phyloP scores from a whole-genome alignment of 2,797 vertebrate species.

The Threskiornis aethiopicus region DNA sequence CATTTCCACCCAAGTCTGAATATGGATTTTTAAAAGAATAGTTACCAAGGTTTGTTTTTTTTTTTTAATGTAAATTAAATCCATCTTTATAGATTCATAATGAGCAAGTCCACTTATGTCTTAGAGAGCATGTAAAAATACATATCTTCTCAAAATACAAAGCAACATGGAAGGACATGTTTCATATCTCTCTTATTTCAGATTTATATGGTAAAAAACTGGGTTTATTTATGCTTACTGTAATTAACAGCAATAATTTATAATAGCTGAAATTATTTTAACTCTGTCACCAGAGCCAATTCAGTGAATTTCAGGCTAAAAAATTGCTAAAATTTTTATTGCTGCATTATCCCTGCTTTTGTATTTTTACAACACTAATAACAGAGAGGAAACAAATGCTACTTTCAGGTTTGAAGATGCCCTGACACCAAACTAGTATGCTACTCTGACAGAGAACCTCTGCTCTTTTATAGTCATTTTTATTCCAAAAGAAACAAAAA shows the following conservation, averaged over 20 bases:
- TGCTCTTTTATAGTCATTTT: background rate
- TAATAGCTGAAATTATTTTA: background rate
- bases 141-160: background rate
- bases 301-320: background rate
- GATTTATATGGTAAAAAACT: background rate
- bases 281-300: background rate
- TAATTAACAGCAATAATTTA: background rate
- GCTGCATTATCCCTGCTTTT: background rate
- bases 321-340: background rate
- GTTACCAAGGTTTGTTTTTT: fast-evolving
- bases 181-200: background rate
- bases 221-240: background rate
- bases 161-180: background rate
- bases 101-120: background rate
- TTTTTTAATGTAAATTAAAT: background rate
- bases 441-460: background rate
- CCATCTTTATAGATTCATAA: background rate
- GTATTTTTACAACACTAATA: background rate
- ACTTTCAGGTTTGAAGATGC: background rate
- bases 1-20: background rate
- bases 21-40: background rate
- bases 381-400: background rate
- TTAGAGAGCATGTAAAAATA: background rate
- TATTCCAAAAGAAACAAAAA: background rate
- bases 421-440: background rate